Conservation (phyloP, 2,888 invertebrate species). For the Bombylius discolor region DNA sequence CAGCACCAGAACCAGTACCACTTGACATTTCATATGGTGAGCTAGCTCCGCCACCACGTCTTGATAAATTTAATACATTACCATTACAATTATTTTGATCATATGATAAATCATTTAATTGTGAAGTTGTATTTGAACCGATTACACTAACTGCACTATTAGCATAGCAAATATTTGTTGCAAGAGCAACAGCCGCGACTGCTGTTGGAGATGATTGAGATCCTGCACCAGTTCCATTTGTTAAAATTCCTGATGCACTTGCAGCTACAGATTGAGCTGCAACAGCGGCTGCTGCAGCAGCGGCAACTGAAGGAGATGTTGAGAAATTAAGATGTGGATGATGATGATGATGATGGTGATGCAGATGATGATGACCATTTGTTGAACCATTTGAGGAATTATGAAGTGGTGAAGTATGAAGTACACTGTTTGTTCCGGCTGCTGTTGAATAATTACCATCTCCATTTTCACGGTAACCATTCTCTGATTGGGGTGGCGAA, state of each 20-base stretch:
- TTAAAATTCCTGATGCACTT: not conserved
- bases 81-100: conserved; percentile 12
- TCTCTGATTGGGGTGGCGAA: conserved; percentile 15
- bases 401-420: conserved; percentile 9
- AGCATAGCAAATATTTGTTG: conserved; percentile 11
- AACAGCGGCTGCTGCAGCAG: not conserved
- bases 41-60: conserved; percentile 41
- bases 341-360: conserved; percentile 8
- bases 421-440: not conserved
- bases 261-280: not conserved
- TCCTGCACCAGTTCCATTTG: not conserved
- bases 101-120: conserved; percentile 1
- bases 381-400: conserved; percentile 11
- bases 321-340: conserved; percentile 12
- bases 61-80: conserved; percentile 58
- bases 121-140: not conserved
- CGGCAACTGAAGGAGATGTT: conserved; percentile 10
- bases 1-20: conserved; percentile 48
- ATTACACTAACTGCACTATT: conserved; percentile 2
- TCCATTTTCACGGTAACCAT: conserved; percentile 7
- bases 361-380: conserved; percentile 7
- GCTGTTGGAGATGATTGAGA: conserved; percentile 3
- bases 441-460: not conserved
- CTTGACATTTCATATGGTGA: conserved; percentile 67
- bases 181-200: conserved; percentile 17